These are phyloP conservation scores for Jacana jacana DNA, from an alignment of 2,113 vertebrate species.

Conservation along the genomic window DNA sequence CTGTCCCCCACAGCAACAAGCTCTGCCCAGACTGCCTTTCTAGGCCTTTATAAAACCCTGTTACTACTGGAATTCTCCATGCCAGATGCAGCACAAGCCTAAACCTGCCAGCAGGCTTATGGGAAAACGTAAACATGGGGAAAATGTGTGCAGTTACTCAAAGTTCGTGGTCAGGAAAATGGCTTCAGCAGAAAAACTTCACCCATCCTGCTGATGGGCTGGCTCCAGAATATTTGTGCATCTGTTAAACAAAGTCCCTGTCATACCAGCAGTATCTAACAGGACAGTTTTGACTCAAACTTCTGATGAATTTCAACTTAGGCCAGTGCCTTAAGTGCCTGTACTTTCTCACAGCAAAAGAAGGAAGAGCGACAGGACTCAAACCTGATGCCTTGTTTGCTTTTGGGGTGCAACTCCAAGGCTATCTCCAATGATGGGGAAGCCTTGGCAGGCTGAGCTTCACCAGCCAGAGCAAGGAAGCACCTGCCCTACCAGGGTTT, in stretches of 20 bases:
- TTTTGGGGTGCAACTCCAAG: neutral
- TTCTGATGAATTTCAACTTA: neutral
- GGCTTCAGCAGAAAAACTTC: neutral
- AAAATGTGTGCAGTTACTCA: neutral
- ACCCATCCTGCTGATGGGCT: neutral
- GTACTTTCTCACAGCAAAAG: neutral
- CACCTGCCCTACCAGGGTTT: neutral
- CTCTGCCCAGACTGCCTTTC: neutral
- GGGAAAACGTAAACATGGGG: neutral
- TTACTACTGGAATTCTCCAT: neutral
- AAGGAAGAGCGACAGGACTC: neutral
- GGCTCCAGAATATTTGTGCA: neutral
- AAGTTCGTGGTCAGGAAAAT: neutral
- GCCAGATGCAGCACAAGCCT: neutral
- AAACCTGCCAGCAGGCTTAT: neutral
- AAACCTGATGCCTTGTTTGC: neutral
- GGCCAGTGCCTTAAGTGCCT: neutral
- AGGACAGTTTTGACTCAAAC: neutral
- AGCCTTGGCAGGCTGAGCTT: neutral
- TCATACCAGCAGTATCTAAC: neutral
- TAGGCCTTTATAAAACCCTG: neutral
- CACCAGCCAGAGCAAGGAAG: neutral
- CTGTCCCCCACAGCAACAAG: neutral
- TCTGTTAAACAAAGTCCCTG: neutral
- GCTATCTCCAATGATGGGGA: rapidly evolving